Percentiles rank a stretch among this genome's conserved stretches.
Conservation (phyloP, 2,797 vertebrate species). For the Cheirogaleus major region DNA sequence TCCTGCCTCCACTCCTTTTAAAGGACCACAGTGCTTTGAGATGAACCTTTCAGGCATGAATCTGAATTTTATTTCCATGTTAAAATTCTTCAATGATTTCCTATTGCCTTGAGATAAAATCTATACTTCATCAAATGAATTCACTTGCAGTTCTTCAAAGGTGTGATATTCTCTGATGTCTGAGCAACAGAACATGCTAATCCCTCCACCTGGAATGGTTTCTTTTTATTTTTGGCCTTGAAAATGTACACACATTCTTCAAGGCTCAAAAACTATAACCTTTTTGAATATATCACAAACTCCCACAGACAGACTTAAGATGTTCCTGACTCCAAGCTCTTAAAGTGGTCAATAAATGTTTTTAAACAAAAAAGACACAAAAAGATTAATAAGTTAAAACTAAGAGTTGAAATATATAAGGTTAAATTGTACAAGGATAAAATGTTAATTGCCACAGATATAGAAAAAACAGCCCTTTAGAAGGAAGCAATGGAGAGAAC, state of each 20-base stretch:
- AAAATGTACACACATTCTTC: conserved; percentile 1
- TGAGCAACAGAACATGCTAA: neutral
- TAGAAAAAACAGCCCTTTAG: neutral
- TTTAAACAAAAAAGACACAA: conserved; percentile 24
- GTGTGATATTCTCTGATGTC: neutral
- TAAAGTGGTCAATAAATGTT: neutral
- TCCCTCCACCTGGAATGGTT: neutral
- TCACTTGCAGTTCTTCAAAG: conserved; percentile 31
- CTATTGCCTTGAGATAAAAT: neutral
- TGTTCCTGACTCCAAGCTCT: neutral
- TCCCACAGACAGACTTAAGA: neutral
- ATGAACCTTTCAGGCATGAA: neutral
- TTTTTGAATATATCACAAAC: conserved; percentile 38
- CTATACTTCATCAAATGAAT: neutral
- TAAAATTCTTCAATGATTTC: conserved; percentile 16
- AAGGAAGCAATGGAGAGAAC: neutral
- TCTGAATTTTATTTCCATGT: neutral
- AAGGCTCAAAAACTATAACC: conserved; percentile 16
- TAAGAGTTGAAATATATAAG: neutral
- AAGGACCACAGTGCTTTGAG: conserved; percentile 7
- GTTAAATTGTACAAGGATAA: conserved; percentile 32
- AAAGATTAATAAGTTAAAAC: neutral
- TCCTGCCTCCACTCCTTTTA: neutral
- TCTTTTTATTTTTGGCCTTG: neutral
- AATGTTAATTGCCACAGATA: neutral